Evolutionary conservation across 2,797 vertebrate species (phyloP).

Genomic region (Neosalanx taihuensis): DNA sequence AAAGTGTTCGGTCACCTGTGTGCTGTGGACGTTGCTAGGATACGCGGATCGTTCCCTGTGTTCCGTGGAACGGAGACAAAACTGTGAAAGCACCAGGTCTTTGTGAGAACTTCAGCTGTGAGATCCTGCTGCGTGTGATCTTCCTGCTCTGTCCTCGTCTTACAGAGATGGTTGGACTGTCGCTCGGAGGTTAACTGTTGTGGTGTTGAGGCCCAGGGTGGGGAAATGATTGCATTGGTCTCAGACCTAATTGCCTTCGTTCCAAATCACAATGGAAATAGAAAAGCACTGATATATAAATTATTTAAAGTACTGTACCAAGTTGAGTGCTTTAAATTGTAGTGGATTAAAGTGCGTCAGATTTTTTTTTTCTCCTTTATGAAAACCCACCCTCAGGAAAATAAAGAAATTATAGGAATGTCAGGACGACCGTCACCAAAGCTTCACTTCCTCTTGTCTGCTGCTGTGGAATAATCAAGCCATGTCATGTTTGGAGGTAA

Average conservation of each 20-base stretch:
- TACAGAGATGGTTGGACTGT: not conserved
- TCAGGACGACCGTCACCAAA: not conserved
- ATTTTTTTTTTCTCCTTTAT: too few relatives aligned
- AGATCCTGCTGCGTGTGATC: not conserved
- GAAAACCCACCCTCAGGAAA: not conserved
- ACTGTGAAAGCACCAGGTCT: constrained; percentile 43
- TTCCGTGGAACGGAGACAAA: constrained; percentile 75
- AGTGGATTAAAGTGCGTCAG: too few relatives aligned
- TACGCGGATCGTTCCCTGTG: constrained; percentile 79
- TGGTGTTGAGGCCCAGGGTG: not conserved
- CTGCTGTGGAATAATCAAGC: not conserved
- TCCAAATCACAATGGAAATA: too few relatives aligned
- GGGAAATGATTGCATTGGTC: not conserved
- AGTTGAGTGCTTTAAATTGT: too few relatives aligned
- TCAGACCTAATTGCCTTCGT: not conserved
- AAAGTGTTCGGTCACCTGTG: constrained; percentile 84
- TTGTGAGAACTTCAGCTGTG: not conserved
- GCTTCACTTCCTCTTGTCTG: not conserved
- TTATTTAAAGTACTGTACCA: too few relatives aligned
- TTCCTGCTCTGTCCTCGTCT: not conserved
- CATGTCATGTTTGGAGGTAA: constrained; percentile 2
- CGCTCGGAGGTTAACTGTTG: not conserved
- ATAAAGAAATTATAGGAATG: not conserved
- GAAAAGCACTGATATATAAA: too few relatives aligned
- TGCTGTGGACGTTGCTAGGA: constrained; percentile 80